Evolutionary conservation across 2,888 invertebrate genomes (phyloP).

Genomic region (Camponotus fellah): DNA sequence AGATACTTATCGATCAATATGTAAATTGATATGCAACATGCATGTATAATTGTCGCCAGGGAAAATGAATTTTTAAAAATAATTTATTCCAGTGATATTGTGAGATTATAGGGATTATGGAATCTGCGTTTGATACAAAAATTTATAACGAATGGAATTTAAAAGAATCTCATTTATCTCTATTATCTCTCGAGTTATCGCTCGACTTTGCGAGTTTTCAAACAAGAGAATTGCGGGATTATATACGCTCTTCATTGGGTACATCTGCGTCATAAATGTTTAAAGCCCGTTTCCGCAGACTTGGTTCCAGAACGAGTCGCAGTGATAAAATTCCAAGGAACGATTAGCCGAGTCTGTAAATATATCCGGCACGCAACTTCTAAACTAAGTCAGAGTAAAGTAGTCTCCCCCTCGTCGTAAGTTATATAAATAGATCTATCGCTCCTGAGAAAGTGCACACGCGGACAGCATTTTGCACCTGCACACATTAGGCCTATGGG

Average conservation of each 20-base stretch:
- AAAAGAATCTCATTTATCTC: slow-evolving; percentile 2
- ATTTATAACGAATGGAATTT: not conserved
- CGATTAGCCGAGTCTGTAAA: slow-evolving; percentile 44
- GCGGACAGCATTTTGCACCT: slow-evolving; percentile 19
- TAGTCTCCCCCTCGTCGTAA: slow-evolving; percentile 23
- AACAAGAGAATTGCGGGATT: slow-evolving; percentile 35
- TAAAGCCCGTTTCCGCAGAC: slow-evolving; percentile 48
- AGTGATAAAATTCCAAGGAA: slow-evolving; percentile 49
- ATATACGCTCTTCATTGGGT: slow-evolving; percentile 29
- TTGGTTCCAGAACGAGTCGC: slow-evolving; percentile 36
- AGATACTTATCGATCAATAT: not conserved
- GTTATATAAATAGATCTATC: slow-evolving; percentile 33
- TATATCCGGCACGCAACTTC: slow-evolving; percentile 35
- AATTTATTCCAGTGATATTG: not conserved
- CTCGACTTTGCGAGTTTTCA: slow-evolving; percentile 26
- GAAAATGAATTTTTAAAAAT: not conserved
- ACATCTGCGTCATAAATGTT: slow-evolving; percentile 51
- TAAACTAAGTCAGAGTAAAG: slow-evolving; percentile 25
- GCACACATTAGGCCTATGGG: not conserved
- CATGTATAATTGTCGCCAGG: not conserved
- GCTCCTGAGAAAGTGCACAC: not conserved
- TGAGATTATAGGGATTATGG: not conserved
- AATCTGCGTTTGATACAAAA: not conserved
- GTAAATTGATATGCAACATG: not conserved
- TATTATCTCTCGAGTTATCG: not conserved